phyloP scores from a whole-genome alignment of 2,888 invertebrate genomes.

The Phyllotreta cruciferae region DNA sequence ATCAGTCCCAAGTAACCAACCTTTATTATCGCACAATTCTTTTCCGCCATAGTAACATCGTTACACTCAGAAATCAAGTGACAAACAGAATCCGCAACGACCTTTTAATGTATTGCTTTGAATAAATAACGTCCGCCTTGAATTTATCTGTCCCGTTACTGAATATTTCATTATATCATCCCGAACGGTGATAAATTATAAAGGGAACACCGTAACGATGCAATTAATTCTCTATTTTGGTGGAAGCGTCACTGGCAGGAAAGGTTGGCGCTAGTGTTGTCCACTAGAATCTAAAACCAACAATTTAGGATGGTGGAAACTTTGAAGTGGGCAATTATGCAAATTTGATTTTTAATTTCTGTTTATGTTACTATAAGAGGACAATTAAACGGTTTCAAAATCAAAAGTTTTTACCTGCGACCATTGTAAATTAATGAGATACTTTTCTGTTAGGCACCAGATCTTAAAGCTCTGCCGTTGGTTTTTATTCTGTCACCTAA shows the following conservation, averaged over 20 bases:
- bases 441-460: too few relatives aligned
- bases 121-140: conserved; percentile 29
- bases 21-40: conserved; percentile 4
- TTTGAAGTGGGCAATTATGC: too few relatives aligned
- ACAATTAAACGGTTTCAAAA: too few relatives aligned
- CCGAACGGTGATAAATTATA: conserved; percentile 30
- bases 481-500: too few relatives aligned
- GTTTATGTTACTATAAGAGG: too few relatives aligned
- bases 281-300: conserved; percentile 9
- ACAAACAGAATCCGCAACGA: conserved; percentile 26
- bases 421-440: too few relatives aligned
- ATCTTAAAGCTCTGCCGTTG: too few relatives aligned
- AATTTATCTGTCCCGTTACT: conserved; percentile 26
- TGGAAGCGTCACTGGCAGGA: conserved; percentile 36
- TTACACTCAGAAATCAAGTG: conserved; percentile 23
- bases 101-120: conserved; percentile 26
- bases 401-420: too few relatives aligned
- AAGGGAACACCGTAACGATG: conserved; percentile 22
- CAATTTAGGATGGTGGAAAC: conserved; percentile 1
- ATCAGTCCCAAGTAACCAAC: conserved; percentile 7
- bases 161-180: conserved; percentile 27
- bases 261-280: conserved; percentile 21
- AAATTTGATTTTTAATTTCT: too few relatives aligned
- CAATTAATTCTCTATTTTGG: conserved; percentile 46
- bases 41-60: conserved; percentile 5